phyloP scores from a whole-genome alignment of 2,797 vertebrate species.

The Phoeniculus purpureus region DNA sequence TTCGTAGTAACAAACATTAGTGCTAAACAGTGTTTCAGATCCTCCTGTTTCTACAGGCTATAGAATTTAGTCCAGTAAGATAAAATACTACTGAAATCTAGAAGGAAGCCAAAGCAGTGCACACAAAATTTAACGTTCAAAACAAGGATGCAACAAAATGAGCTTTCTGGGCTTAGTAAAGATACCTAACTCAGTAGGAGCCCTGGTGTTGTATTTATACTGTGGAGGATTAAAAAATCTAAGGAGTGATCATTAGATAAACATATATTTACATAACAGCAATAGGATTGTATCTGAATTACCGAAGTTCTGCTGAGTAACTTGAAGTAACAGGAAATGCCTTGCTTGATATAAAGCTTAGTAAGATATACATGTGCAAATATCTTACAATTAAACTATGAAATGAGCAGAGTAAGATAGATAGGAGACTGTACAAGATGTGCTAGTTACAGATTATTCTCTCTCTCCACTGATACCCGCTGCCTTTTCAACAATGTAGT shows the following conservation, averaged over 20 bases:
- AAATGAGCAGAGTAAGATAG: background rate
- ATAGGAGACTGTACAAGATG: background rate
- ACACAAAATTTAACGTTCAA: background rate
- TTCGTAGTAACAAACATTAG: conserved; percentile 23
- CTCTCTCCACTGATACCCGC: background rate
- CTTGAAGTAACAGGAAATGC: background rate
- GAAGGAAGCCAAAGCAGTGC: background rate
- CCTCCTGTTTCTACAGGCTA: background rate
- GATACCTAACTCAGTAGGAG: background rate
- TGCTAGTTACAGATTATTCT: background rate
- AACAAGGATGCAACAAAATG: background rate
- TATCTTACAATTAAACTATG: background rate
- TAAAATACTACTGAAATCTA: background rate
- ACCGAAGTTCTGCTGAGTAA: background rate
- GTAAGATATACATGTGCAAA: background rate
- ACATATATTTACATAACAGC: background rate
- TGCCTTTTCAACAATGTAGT: background rate
- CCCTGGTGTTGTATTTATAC: background rate
- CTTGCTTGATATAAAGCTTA: background rate
- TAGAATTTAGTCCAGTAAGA: background rate
- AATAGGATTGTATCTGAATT: background rate
- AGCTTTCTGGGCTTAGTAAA: background rate
- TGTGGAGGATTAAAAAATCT: background rate
- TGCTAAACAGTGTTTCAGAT: background rate
- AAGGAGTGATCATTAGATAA: background rate